Evolutionary conservation across 2,797 vertebrate species (phyloP), one percentile per base, ranked within the genome.

Genomic region (Liasis olivaceus): DNA sequence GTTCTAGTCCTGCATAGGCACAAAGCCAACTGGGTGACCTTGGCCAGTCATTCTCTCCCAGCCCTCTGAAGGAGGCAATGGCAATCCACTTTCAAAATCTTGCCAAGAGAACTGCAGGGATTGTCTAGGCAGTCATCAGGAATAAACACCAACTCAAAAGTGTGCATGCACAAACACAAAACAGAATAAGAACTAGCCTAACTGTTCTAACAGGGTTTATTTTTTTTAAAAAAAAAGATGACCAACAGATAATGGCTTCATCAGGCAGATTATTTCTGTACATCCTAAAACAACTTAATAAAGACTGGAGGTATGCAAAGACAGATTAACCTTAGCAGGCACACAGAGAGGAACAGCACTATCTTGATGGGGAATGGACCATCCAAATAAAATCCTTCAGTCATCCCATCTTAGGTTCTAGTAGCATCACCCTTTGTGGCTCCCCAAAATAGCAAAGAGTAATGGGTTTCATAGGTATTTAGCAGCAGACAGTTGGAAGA

Each of bases 241-340:
- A 91, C 69, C 91, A 8, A 84, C 2, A 0, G 0, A 60, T 47
- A 85, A 36, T 24, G 26, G 42, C 62, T 86, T 24, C 89, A 87
- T 92, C 91, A 89, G 12, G 60, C 58, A 91, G 91, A 93, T 95
- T 93, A 91, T 93, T 0, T 93, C 91, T 94, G 87, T 62, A 64
- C 84, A 95, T 89, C 77, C 92, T 63, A 59, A 93, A 92, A 88
- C 64, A 87, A 89, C 63, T 93, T 86, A 89, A 90, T 91, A 63
- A 31, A 90, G 36, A 54, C 87, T 54, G n/a, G 51, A 92, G 0
- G 0, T 84, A 95, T 85, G 69, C 28, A 91, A 85, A 91, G 60
- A 5, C 47, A 94, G 90, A 91, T 96, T 92, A 95, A 91, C 85
- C 69, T n/a, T 36, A 95, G 59, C 88, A 88, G 88, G 94, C 94